Conservation (phyloP, 37 sponge, comb jelly and placozoan species). For the Halichondria panicea region DNA sequence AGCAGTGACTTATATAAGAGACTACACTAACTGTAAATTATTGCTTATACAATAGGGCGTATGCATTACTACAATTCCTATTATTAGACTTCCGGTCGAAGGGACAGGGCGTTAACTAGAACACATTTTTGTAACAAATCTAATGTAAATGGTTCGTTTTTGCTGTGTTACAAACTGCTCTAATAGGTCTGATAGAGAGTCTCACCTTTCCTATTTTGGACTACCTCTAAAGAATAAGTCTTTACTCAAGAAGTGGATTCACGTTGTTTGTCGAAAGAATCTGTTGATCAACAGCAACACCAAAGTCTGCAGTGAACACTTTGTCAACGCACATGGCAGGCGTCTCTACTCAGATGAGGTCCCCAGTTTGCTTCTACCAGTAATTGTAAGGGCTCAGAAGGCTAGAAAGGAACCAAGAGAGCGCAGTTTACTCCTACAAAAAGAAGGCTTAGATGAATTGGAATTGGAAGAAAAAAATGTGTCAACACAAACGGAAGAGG, state of each 20-base stretch:
- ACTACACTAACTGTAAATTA: too few species aligned
- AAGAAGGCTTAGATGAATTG: too few species aligned
- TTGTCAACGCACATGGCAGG: not conserved
- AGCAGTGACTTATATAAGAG: too few species aligned
- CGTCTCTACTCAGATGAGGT: not conserved
- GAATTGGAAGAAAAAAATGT: too few species aligned
- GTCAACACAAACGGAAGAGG: too few species aligned
- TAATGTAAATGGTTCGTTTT: slow-evolving; percentile 17
- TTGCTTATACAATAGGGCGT: too few species aligned
- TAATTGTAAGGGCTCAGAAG: not conserved
- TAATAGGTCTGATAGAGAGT: slow-evolving; percentile 21
- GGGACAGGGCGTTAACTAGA: too few species aligned
- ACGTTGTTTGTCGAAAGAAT: too few species aligned
- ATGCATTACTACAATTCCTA: too few species aligned
- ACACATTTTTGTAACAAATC: too few species aligned
- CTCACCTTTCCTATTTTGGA: slow-evolving; percentile 14
- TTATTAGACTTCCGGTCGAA: too few species aligned
- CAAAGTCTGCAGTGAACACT: not conserved
- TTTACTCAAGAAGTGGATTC: slow-evolving; percentile 34
- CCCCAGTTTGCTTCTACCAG: not conserved
- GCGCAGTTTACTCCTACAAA: not conserved
- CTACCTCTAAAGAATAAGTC: slow-evolving; percentile 51
- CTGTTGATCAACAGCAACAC: too few species aligned
- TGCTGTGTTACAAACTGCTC: slow-evolving; percentile 43
- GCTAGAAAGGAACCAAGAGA: not conserved